phyloP scores from a whole-genome alignment of 2,113 vertebrate species.

The Bubalus kerabau region DNA sequence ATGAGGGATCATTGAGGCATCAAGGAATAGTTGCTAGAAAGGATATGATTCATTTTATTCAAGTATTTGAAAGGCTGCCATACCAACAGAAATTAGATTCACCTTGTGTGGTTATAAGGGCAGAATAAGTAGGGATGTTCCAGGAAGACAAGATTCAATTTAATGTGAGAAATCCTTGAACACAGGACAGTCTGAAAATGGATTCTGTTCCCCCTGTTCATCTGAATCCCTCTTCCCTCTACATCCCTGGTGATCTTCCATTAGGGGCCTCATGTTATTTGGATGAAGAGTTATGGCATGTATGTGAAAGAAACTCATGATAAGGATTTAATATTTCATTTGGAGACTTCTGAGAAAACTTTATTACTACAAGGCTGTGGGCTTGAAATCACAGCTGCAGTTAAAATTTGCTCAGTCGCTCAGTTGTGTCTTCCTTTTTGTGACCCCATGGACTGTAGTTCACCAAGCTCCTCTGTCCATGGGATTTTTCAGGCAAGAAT shows the following conservation, averaged over 20 bases:
- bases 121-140: not conserved
- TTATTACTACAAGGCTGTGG: not conserved
- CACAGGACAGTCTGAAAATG: not conserved
- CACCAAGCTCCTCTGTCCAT: not conserved
- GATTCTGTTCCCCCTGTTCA: not conserved
- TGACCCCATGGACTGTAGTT: not conserved
- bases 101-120: rapidly evolving
- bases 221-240: not conserved
- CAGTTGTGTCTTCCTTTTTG: too few relatives aligned
- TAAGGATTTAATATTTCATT: not conserved
- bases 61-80: not conserved
- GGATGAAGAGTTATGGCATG: not conserved
- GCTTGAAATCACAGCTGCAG: not conserved
- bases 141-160: not conserved
- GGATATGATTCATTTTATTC: not conserved
- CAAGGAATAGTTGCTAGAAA: not conserved
- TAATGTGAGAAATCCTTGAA: not conserved
- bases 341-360: not conserved
- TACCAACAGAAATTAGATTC: not conserved
- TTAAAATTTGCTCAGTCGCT: not conserved
- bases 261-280: not conserved
- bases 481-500: not conserved
- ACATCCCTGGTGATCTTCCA: not conserved
- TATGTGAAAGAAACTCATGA: not conserved
- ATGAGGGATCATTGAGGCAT: not conserved